phyloP scores from a whole-genome alignment of 2,113 vertebrate genomes.

The Pollimyrus isidori region DNA sequence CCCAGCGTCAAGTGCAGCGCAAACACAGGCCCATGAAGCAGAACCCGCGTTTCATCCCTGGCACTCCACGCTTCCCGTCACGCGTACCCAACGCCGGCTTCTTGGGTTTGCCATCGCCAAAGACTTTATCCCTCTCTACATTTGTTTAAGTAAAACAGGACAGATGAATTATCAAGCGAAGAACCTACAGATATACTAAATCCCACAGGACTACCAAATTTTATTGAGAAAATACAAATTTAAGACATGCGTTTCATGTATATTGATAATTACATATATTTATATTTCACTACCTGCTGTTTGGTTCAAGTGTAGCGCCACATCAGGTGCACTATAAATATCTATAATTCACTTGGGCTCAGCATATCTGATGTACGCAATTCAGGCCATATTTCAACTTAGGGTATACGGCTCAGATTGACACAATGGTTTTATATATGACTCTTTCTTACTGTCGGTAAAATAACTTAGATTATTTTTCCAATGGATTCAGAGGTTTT shows the following conservation, averaged over 20 bases:
- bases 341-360: neutral
- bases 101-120: neutral
- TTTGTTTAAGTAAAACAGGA: neutral
- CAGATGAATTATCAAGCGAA: neutral
- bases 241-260: neutral
- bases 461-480: neutral
- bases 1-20: neutral
- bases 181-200: neutral
- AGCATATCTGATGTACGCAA: neutral
- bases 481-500: neutral
- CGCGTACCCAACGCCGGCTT: neutral
- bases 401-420: neutral
- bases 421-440: neutral
- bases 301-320: neutral
- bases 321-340: neutral
- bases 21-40: neutral
- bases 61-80: neutral
- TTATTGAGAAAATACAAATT: neutral
- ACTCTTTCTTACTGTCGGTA: neutral
- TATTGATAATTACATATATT: neutral
- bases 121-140: neutral
- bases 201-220: neutral
- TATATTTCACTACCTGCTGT: neutral
- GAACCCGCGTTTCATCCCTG: neutral
- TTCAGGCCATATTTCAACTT: neutral